Base-by-base conservation (phyloP, 1,140 invertebrate genomes). In the Sycobia sp. region DNA sequence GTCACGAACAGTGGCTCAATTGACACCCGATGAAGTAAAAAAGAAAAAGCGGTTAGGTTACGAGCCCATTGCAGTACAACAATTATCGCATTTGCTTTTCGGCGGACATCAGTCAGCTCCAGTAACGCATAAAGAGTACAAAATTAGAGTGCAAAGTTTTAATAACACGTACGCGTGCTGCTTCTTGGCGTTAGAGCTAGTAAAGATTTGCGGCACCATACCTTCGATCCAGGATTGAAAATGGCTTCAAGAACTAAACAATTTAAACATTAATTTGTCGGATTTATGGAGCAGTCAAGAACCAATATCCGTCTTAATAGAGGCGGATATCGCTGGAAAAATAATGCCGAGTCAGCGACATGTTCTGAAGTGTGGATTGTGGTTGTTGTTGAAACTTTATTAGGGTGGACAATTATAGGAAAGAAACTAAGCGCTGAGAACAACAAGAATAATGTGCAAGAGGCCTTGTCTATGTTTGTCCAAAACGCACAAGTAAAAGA, bases 311-410 rank as follows among this genome's bases (percentile, higher is more conserved):
- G 14, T 73, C 10, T 50, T 76, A 13, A 74, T 25, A n/a, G 74
- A 69, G 3, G 65, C 72, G 9, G 72, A 79, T 60, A 47, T 77
- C n/a, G 69, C 67, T 14, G 75, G 71, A 14, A 75, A 71, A 47
- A 51, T 77, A 5, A 50, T 71, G 3, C 77, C 78, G 0, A 76
- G 73, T 14, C 46, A 27, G 25, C 36, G 54, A 11, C n/a, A 70
- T 14, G 3, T 39, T 8, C 51, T 71, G 20, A 36, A 22, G 34
- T 49, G 49, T 60, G 68, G 72, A 4, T 44, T n/a, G n/a, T 66
- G 8, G 60, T 51, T 0, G 73, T 72, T 0, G 62, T 75, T 0
- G 71, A 78, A 55, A 73, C 73, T 14, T 16, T 10, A 16, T 53
- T 76, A 0, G 74, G 74, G 69, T 43, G 18, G 39, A 43, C 39